Evolutionary conservation across 1,140 invertebrate genomes (phyloP).

Genomic region (Microplitis mediator): DNA sequence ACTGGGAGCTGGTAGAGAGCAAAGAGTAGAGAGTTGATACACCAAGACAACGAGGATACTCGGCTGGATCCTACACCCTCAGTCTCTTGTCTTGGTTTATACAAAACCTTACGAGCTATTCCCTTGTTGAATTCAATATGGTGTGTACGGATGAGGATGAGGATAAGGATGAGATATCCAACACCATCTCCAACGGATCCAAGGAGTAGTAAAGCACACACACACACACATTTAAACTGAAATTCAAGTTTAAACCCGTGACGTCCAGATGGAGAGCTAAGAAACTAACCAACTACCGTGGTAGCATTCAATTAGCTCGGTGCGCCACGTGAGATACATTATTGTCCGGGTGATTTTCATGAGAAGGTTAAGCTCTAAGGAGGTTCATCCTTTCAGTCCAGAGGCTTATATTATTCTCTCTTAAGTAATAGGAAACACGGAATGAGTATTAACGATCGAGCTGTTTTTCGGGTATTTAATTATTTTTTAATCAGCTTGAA

Average conservation of each 20-base stretch:
- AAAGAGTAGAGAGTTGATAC: not conserved
- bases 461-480: too few species aligned
- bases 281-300: constrained; percentile 51
- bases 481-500: too few species aligned
- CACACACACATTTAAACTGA: not conserved
- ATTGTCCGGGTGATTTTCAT: constrained; percentile 40
- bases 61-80: too few species aligned
- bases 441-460: not conserved
- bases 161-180: too few species aligned
- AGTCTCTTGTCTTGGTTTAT: not conserved
- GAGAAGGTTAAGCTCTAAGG: not conserved
- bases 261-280: constrained; percentile 7
- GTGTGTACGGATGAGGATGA: too few species aligned
- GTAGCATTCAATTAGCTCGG: constrained; percentile 63
- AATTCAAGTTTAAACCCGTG: not conserved
- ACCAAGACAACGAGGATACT: too few species aligned
- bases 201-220: not conserved
- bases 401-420: not conserved
- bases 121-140: too few species aligned
- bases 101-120: not conserved
- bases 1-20: not conserved
- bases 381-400: not conserved
- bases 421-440: not conserved
- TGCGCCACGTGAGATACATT: constrained; percentile 56
- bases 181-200: not conserved